Conservation (phyloP, 2,888 invertebrate species). For the Dolichomitus sp. region DNA sequence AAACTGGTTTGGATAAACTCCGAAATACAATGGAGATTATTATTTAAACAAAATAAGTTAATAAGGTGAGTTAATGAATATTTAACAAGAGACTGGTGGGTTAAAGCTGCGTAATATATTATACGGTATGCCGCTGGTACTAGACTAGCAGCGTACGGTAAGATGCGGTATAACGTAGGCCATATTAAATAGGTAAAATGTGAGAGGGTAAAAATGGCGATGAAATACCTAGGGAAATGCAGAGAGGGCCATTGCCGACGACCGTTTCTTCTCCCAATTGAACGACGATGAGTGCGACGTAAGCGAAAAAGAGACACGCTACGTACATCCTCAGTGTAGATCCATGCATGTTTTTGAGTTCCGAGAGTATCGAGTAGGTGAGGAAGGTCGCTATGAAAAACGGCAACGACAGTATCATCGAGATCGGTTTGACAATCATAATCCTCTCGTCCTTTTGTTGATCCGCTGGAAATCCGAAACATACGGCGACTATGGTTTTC, state of each 20-base stretch:
- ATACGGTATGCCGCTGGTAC: no score
- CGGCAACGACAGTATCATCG: slow-evolving; percentile 74
- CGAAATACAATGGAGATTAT: no score
- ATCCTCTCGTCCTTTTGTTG: slow-evolving; percentile 1
- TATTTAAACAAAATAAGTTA: no score
- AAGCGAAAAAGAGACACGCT: slow-evolving; percentile 75
- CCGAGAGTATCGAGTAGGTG: slow-evolving; percentile 79
- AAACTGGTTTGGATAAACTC: no score
- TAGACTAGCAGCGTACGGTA: no score
- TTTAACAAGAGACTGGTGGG: no score
- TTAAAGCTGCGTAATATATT: no score
- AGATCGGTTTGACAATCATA: slow-evolving; percentile 66
- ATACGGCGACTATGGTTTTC: slow-evolving; percentile 68
- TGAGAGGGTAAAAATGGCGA: background rate
- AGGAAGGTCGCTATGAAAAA: slow-evolving; percentile 79
- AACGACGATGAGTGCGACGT: slow-evolving; percentile 73
- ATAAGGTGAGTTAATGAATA: no score
- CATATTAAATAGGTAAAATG: no score
- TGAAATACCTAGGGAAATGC: slow-evolving; percentile 72
- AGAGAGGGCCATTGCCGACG: slow-evolving; percentile 52
- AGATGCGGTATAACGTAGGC: no score
- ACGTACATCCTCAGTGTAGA: slow-evolving; percentile 78
- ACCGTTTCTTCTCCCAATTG: slow-evolving; percentile 68
- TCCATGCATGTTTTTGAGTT: slow-evolving; percentile 81
- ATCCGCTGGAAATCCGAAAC: slow-evolving; percentile 59